A percentile compares a stretch with the other conserved stretches of the same genome.
phyloP scores from a whole-genome alignment of 2,113 vertebrate genomes.

The Paramisgurnus dabryanus region DNA sequence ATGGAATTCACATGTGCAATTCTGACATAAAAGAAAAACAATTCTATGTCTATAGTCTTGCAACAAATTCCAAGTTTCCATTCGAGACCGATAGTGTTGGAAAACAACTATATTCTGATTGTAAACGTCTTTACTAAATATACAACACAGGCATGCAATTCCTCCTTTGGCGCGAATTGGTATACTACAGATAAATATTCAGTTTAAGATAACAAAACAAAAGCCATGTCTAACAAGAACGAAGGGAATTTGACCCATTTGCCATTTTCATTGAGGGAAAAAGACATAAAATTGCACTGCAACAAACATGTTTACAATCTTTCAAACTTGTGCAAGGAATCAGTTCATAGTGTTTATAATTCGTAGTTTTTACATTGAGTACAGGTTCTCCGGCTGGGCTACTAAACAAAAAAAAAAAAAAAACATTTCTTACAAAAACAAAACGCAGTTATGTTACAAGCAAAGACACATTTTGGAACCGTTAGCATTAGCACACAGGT shows the following conservation, averaged over 20 bases:
- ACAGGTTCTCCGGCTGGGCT: slow-evolving; percentile 65
- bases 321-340: slow-evolving; percentile 41
- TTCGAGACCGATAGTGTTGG: slow-evolving; percentile 78
- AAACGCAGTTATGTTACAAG: slow-evolving; percentile 74
- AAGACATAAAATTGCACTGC: slow-evolving; percentile 58
- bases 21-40: slow-evolving; percentile 91
- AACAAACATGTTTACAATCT: slow-evolving; percentile 54
- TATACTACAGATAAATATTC: slow-evolving; percentile 83
- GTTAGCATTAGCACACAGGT: slow-evolving; percentile 70
- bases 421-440: slow-evolving; percentile 65
- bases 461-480: slow-evolving; percentile 67
- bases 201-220: slow-evolving; percentile 79
- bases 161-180: slow-evolving; percentile 87
- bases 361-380: slow-evolving; percentile 19
- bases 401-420: slow-evolving; percentile 56
- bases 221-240: slow-evolving; percentile 76
- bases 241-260: slow-evolving; percentile 69
- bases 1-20: slow-evolving; percentile 99
- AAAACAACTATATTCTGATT: slow-evolving; percentile 86
- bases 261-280: slow-evolving; percentile 62
- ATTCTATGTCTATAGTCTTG: slow-evolving; percentile 97
- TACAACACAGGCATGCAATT: slow-evolving; percentile 99
- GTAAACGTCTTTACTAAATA: slow-evolving; percentile 90
- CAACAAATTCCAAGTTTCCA: slow-evolving; percentile 92
- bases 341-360: slow-evolving; percentile 20